phyloP scores from a whole-genome alignment of 1,140 invertebrate species.

The Vollenhovia emeryi region DNA sequence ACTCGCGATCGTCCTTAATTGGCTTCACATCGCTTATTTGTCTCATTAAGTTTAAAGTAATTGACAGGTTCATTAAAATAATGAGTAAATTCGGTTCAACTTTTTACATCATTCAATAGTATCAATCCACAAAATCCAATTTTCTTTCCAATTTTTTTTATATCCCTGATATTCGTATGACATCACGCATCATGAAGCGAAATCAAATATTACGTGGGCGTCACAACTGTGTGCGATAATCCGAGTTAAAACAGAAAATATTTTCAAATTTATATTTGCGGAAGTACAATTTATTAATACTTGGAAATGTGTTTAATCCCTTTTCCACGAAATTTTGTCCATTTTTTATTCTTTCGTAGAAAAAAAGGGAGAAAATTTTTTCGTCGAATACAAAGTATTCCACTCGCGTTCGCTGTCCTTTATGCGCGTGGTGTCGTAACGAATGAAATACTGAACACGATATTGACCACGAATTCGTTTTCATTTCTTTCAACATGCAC shows the following conservation, averaged over 20 bases:
- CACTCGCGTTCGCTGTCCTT: background rate
- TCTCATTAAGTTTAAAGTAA: conserved; percentile 12
- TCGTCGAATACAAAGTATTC: background rate
- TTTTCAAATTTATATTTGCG: background rate
- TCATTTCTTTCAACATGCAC: conserved; percentile 14
- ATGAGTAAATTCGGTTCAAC: background rate
- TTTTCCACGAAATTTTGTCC: background rate
- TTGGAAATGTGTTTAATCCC: background rate
- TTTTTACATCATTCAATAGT: background rate
- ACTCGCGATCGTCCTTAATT: conserved; percentile 10
- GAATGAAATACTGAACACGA: conserved; percentile 20
- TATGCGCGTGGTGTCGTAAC: background rate
- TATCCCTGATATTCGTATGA: background rate
- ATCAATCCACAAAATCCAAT: background rate
- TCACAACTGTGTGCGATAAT: background rate
- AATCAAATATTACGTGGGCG: background rate
- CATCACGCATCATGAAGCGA: background rate
- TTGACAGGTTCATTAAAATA: background rate
- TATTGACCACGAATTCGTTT: conserved; percentile 24
- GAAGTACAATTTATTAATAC: background rate
- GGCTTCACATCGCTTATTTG: background rate
- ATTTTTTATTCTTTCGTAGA: background rate
- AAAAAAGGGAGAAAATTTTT: background rate
- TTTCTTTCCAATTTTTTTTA: background rate
- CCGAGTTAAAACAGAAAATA: background rate